Evolutionary conservation across 2,888 invertebrate genomes (phyloP), one percentile per base, ranked within the genome.

Genomic region (Habrosyne pyritoides): DNA sequence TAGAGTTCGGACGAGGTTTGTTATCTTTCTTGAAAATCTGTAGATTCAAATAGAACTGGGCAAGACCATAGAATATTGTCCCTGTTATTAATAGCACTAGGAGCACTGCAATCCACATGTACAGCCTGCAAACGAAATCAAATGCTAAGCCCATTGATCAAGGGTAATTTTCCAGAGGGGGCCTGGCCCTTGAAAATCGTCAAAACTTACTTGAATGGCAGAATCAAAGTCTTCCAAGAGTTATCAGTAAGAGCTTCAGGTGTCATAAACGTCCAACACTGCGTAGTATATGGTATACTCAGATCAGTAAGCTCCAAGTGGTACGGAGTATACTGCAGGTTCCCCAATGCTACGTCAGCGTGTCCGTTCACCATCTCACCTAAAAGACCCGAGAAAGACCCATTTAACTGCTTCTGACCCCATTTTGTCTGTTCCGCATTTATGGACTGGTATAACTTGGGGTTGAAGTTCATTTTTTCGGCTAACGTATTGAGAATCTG

Each of bases 251-350:
- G 87, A 0, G 97, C 95, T 84, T 97, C 97, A 0, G 97, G 97
- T 0, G 97, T 97, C 18, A 97, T 81, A 75, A 97, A 97, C 0
- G 97, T 97, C 71, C 97, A 93, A 73, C 97, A 97, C 76, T 97
- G 96, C 0, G 96, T 94, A n/a, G 95, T 96, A 63, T 97, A 97
- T 0, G 97, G 96, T 50, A 94, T 91, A 53, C 95, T 96, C 42
- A 97, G 84, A 79, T 97, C 97, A 69, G 96, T 94, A 48, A 95
- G 82, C 51, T 94, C 93, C 50, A 95, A 79, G 68, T 96, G 94
- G 69, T 94, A 94, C 0, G 94, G 94, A 0, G 95, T 96, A 63
- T 97, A 95, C 78, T 97, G 95, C 24, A 97, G 88, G 84, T 97
- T 96, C 0, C 96, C 97, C 12, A 97, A 84, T 14, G 95, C 96